These are phyloP conservation scores for Liparis tanakae DNA, from an alignment of 2,797 vertebrate genomes.

Conservation along the genomic window DNA sequence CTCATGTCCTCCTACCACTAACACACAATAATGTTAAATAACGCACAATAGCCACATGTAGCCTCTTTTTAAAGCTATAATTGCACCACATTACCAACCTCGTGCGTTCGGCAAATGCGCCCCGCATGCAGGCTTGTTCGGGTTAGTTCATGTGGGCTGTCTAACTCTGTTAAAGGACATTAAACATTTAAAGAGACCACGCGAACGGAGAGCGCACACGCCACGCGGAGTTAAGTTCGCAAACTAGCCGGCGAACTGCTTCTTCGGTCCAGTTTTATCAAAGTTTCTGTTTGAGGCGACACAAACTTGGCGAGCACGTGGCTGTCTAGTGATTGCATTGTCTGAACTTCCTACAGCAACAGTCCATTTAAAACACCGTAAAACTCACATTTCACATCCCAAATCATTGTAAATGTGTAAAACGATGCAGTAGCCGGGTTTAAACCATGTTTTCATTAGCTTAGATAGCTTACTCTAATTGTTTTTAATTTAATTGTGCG, in stretches of 20 bases:
- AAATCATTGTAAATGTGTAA: neutral
- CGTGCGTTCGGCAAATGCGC: conserved; percentile 1
- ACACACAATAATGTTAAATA: conserved; percentile 58
- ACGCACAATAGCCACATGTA: conserved; percentile 26
- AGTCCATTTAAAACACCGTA: conserved; percentile 59
- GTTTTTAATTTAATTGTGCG: conserved; percentile 62
- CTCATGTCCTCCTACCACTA: conserved; percentile 69
- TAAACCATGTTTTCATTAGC: conserved; percentile 13
- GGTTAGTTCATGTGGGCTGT: conserved; percentile 15
- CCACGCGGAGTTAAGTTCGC: neutral
- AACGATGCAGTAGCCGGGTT: neutral
- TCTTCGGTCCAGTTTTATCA: conserved; percentile 20
- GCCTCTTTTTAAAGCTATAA: neutral
- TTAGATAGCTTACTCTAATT: conserved; percentile 7
- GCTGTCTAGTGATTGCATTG: conserved; percentile 82
- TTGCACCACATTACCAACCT: conserved; percentile 13
- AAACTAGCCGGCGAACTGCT: neutral
- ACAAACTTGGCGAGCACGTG: conserved; percentile 82
- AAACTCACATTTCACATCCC: neutral
- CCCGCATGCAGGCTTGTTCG: conserved; percentile 12
- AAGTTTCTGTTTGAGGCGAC: conserved; percentile 55
- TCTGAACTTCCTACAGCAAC: conserved; percentile 78
- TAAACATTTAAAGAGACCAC: conserved; percentile 29
- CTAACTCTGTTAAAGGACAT: conserved; percentile 24
- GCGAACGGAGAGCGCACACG: neutral